Evolutionary conservation across 2,797 vertebrate species (phyloP).

Genomic region (Propithecus deckenii): DNA sequence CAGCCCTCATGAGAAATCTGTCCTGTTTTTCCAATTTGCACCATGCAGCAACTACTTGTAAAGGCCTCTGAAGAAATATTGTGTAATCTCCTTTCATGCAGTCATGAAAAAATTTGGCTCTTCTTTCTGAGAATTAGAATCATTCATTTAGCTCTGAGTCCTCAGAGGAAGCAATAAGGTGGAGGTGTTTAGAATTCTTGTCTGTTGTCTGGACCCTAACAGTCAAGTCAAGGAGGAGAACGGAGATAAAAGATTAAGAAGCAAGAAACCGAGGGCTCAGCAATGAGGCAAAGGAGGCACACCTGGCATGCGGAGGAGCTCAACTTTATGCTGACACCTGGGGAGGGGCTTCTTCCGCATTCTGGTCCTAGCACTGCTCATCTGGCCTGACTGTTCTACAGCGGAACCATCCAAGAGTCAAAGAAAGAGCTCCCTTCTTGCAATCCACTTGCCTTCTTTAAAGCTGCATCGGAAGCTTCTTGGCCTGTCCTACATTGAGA

Average conservation of each 20-base stretch:
- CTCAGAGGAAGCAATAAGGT: not conserved
- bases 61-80: constrained; percentile 62
- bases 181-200: not conserved
- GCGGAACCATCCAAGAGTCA: not conserved
- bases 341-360: not conserved
- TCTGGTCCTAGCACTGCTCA: not conserved
- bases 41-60: constrained; percentile 45
- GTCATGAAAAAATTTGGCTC: constrained; percentile 38
- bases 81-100: constrained; percentile 39
- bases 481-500: not conserved
- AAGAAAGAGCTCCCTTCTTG: not conserved
- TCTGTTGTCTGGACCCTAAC: not conserved
- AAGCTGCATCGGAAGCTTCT: not conserved
- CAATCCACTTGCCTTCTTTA: not conserved
- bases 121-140: constrained; percentile 57
- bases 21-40: constrained; percentile 59
- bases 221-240: not conserved
- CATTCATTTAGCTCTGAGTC: constrained; percentile 39
- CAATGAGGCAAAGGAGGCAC: not conserved
- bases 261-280: not conserved
- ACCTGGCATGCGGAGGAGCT: rapidly evolving
- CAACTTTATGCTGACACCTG: not conserved
- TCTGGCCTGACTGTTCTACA: not conserved
- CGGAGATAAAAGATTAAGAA: not conserved
- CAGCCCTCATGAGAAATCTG: constrained; percentile 69